A percentile compares a stretch with the other conserved stretches of the same genome.
Conservation (phyloP, 2,797 vertebrate genomes). For the Aselliscus stoliczkanus region DNA sequence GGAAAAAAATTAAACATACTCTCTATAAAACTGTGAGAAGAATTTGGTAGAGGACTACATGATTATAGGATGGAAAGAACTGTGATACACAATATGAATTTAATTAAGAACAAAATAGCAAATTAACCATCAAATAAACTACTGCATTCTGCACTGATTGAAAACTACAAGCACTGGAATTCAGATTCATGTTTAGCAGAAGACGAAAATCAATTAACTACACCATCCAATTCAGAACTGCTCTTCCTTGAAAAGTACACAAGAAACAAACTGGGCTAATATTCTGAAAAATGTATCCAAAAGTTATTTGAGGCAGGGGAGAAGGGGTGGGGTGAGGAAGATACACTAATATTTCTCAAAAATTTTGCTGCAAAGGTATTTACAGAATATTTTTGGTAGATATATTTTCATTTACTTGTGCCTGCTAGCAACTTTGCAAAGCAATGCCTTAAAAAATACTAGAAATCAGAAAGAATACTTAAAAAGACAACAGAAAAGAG, state of each 20-base stretch:
- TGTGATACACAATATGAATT: background rate
- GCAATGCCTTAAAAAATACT: constrained; percentile 9
- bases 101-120: constrained; percentile 37
- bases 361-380: constrained; percentile 25
- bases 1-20: background rate
- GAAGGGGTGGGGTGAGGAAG: background rate
- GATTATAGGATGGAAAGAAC: background rate
- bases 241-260: background rate
- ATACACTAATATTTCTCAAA: background rate
- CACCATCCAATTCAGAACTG: background rate
- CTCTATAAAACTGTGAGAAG: constrained; percentile 18
- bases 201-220: constrained; percentile 46
- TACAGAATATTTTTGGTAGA: background rate
- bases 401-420: constrained; percentile 17
- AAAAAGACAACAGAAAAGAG: constrained; percentile 35
- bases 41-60: background rate
- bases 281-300: constrained; percentile 3
- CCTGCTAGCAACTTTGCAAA: background rate
- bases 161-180: constrained; percentile 55
- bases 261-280: background rate
- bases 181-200: background rate
- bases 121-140: background rate
- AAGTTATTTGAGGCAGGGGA: background rate
- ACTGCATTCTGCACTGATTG: background rate
- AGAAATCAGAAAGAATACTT: constrained; percentile 18